Evolutionary conservation across 2,888 invertebrate genomes (phyloP).

Genomic region (Rosalia funebris): DNA sequence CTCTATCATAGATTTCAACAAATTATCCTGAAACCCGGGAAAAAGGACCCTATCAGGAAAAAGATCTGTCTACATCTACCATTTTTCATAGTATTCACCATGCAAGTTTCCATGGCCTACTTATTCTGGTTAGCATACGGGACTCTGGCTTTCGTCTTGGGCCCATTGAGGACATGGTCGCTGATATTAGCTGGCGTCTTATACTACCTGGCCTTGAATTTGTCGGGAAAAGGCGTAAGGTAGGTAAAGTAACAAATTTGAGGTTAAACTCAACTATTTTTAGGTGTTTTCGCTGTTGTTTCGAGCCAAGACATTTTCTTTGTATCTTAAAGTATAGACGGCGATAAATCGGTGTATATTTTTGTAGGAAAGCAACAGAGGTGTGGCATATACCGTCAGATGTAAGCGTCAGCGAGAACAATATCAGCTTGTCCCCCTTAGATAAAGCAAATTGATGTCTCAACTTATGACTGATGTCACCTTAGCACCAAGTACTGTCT

Average conservation of each 20-base stretch:
- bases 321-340: too few relatives aligned
- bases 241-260: slow-evolving; percentile 57
- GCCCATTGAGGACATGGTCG: slow-evolving; percentile 85
- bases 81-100: slow-evolving; percentile 68
- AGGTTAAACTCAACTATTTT: too few relatives aligned
- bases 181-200: slow-evolving; percentile 73
- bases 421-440: slow-evolving; percentile 18
- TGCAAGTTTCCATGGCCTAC: slow-evolving; percentile 75
- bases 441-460: slow-evolving; percentile 33
- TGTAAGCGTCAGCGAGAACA: slow-evolving; percentile 18
- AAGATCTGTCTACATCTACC: slow-evolving; percentile 62
- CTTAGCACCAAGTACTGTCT: neutral
- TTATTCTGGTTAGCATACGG: slow-evolving; percentile 87
- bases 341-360: too few relatives aligned
- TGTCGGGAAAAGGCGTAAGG: slow-evolving; percentile 73
- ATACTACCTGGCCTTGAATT: slow-evolving; percentile 73
- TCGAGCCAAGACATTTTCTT: too few relatives aligned
- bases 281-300: too few relatives aligned
- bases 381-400: slow-evolving; percentile 36
- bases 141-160: slow-evolving; percentile 77
- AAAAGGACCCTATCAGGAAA: slow-evolving; percentile 41
- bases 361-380: slow-evolving; percentile 41
- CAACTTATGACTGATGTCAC: slow-evolving; percentile 1
- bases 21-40: slow-evolving; percentile 52
- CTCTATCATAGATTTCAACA: slow-evolving; percentile 54